A percentile compares a stretch with the other conserved stretches of the same genome.
Conservation (phyloP, 2,888 invertebrate species). For the Trichacis sp. region DNA sequence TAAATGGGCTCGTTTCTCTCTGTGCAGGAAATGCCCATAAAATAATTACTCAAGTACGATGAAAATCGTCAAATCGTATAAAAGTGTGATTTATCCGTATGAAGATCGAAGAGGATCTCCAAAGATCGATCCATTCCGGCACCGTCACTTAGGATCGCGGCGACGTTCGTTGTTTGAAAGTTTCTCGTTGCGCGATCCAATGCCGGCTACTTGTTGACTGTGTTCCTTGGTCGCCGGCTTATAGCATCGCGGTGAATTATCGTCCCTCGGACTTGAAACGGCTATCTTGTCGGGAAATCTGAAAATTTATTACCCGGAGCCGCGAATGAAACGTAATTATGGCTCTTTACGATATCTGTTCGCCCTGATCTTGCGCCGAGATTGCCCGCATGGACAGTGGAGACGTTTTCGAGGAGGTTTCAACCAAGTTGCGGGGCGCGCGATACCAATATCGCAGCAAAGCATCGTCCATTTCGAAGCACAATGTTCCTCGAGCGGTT, state of each 20-base stretch:
- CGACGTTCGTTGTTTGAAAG: conserved; percentile 50
- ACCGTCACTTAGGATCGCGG: conserved; percentile 20
- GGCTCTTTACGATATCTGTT: conserved; percentile 49
- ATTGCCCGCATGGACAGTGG: conserved; percentile 14
- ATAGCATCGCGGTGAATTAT: conserved; percentile 55
- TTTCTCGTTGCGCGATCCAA: conserved; percentile 39
- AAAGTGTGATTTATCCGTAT: neutral
- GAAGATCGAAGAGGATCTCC: too few species aligned
- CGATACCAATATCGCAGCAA: conserved; percentile 12
- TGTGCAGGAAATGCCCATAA: too few species aligned
- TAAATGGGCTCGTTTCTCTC: too few species aligned
- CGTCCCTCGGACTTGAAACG: conserved; percentile 44
- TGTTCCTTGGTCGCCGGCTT: conserved; percentile 43
- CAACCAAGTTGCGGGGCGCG: neutral
- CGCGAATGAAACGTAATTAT: conserved; percentile 62
- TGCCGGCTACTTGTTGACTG: conserved; percentile 59
- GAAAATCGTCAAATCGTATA: neutral
- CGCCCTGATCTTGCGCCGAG: conserved; percentile 33
- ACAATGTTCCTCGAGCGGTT: neutral
- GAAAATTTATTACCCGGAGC: conserved; percentile 58
- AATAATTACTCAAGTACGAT: too few species aligned
- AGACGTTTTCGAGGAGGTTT: conserved; percentile 20
- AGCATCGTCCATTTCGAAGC: conserved; percentile 10
- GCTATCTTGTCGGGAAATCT: conserved; percentile 57
- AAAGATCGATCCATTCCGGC: neutral